phyloP scores from a whole-genome alignment of 2,113 vertebrate genomes.

The human region GRCh38 chr17:68866001-68866500 shows the following conservation, averaged over 20 bases:
- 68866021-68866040: background rate
- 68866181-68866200: background rate
- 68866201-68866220: background rate
- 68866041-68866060: no score
- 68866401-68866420: background rate
- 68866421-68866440: background rate
- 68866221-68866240: background rate
- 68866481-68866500: background rate
- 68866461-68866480: background rate
- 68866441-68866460: background rate
- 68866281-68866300: background rate
- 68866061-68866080: background rate
- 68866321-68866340: no score
- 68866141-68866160: background rate
- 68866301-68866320: background rate
- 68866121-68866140: background rate
- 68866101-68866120: background rate
- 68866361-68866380: background rate
- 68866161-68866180: background rate
- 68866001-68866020: background rate
- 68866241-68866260: background rate
- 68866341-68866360: no score
- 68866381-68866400: no score
- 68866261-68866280: background rate
- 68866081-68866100: background rate